Evolutionary conservation across 2,797 vertebrate species (phyloP), one percentile per base, ranked within the genome.

Genomic region (Lithobates sylvaticus): DNA sequence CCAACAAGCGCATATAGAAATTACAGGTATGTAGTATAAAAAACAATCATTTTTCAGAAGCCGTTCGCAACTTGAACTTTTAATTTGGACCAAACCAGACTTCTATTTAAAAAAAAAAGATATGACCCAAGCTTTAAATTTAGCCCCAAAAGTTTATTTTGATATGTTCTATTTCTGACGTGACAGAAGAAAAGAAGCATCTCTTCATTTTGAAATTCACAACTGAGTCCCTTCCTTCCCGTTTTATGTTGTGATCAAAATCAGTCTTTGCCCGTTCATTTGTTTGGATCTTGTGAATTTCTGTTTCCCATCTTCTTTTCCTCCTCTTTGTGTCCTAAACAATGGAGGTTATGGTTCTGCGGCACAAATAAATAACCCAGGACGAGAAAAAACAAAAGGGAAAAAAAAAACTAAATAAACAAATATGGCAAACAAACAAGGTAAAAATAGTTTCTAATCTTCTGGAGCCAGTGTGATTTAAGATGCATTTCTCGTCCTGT

Each of bases 231-330:
- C 76, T 86, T 50, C 85, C 74, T 82, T 82, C 67, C 72, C 36
- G 67, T 61, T 69, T 71, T 81, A 34, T 29, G 32, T 12, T 61
- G 67, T 72, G 73, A 86, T 86, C 67, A 76, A 29, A 71, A 86
- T 86, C 85, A 70, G 71, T 67, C 13, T 26, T 73, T 79, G 50
- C 78, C 50, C 50, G 23, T 29, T 86, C 68, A 75, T 72, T 76
- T 86, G 85, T 86, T 86, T 86, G 78, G 50, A 72, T 72, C 73
- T 71, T n/a, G 44, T 81, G 34, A 61, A 50, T 70, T 70, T 69
- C 44, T 82, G 79, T 86, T 86, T 86, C 85, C 79, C 85, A 86
- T 86, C 78, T 86, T 77, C 85, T 86, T 86, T 86, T 86, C 85
- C 85, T 86, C 67, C 47, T 82, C 79, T 82, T 86, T 86, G 85